Base-by-base conservation (phyloP, 2,797 vertebrate species). In the Scarus forsteni region DNA sequence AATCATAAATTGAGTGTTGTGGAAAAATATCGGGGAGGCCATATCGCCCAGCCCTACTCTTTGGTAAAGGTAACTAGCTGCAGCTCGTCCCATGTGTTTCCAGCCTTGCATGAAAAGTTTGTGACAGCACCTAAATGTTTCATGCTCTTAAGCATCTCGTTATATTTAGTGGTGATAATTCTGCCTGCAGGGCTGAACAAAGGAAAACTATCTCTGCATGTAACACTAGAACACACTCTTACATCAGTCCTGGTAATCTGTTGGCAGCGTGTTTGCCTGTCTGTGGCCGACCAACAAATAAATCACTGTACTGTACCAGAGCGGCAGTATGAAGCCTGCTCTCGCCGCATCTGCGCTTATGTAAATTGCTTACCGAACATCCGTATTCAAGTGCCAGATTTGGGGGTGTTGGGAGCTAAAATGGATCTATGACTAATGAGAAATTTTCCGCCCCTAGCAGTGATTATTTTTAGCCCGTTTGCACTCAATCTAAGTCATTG, bases 401-500 rank as follows among this genome's bases (percentile, higher is more conserved):
- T 64, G 65, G 61, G 57, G 75, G 52, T 73, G 83, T 81, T 10
- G 55, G 50, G 75, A 71, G 58, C 71, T 43, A 63, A 76, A 70
- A 74, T 75, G 62, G 58, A 86, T 72, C 75, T 82, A 58, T 86
- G 83, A 88, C 76, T 77, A 83, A 89, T 77, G 36, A 85, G 73
- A 88, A 56, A 80, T 87, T 60, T 84, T 86, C 72, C 82, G 68
- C 76, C 70, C 66, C 61, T 60, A 66, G 62, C 78, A 58, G 77
- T 18, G 56, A 68, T 70, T 88, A 87, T 91, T 88, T 91, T 88
- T 87, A 88, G 79, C 54, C 76, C 56, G 42, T 77, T 70, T 77
- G 71, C 3, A 48, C 79, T 90, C 82, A 90, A 79, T 91, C 75
- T 82, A 81, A 81, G 73, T 76, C 82, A 84, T 89, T 91, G 87